A percentile compares a stretch with the other conserved stretches of the same genome.
Conservation (phyloP, 1,140 invertebrate species). For the Conus ventricosus region DNA sequence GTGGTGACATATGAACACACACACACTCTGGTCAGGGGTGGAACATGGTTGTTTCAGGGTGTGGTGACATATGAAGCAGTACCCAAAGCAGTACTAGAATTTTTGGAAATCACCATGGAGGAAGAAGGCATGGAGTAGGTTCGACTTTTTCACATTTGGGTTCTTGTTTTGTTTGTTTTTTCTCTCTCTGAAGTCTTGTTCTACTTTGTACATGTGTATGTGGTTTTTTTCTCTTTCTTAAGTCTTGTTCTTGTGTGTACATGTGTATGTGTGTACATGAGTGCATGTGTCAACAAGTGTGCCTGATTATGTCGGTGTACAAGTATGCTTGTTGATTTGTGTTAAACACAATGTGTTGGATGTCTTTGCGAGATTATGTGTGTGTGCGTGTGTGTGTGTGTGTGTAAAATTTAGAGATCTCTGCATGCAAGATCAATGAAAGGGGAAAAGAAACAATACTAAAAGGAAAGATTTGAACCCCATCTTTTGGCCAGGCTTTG, state of each 20-base stretch:
- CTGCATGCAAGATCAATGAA: too few relatives aligned
- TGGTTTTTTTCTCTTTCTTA: not conserved
- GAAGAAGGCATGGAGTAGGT: slow-evolving; percentile 54
- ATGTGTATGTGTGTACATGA: too few relatives aligned
- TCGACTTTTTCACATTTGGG: not conserved
- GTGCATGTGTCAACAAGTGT: too few relatives aligned
- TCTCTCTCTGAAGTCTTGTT: not conserved
- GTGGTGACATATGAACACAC: slow-evolving; percentile 36
- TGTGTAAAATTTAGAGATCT: too few relatives aligned
- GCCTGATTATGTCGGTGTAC: too few relatives aligned
- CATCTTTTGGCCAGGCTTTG: too few relatives aligned
- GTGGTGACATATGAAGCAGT: slow-evolving; percentile 43
- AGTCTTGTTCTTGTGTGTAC: not conserved
- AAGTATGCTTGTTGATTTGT: too few relatives aligned
- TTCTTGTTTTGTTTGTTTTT: not conserved
- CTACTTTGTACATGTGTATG: not conserved
- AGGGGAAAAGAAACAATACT: too few relatives aligned
- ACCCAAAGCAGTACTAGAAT: slow-evolving; percentile 47
- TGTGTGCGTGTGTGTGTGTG: too few relatives aligned
- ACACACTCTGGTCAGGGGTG: not conserved
- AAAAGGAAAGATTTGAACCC: too few relatives aligned
- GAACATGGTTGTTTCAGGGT: slow-evolving; percentile 26
- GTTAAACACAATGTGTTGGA: too few relatives aligned
- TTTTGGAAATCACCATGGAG: slow-evolving; percentile 44
- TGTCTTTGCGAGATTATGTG: too few relatives aligned